Evolutionary conservation across 2,113 vertebrate species (phyloP), one percentile per base, ranked within the genome.

Genomic region (Trichechus manatus): DNA sequence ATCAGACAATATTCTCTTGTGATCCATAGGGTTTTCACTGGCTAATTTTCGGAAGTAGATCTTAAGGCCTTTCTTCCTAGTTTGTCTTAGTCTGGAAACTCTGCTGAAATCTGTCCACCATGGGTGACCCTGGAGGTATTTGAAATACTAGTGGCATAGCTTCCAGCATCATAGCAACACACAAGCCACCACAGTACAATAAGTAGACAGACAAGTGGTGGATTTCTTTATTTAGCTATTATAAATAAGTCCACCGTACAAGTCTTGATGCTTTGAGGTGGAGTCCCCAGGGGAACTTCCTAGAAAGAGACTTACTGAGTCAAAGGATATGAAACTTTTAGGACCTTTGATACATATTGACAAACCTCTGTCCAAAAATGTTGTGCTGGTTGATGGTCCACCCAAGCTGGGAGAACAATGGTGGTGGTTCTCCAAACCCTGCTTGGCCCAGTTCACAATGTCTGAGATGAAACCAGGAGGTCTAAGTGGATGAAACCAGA

Each of bases 291-390:
- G 64, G 29, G 39, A 61, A 39, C 61, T 68, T 95, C 81, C 93
- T 64, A 39, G 77, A 95, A 93, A 81, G 87, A 77, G 44, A 80
- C 70, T 92, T 23, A 1, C 61, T 88, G 92, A 94, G 87, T 78
- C 96, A 78, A 81, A 92, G 94, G 77, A 36, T 27, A 47, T 2
- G 31, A n/a, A 39, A 42, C 9, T 44, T 63, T 80, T 59, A 80
- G 85, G 29, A 36, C 39, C 80, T 89, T 9, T 29, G 39, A 61
- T 17, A 1, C n/a, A 25, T 22, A 15, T 6, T 14, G 36, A 87
- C 33, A 75, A 15, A 13, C 27, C 3, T 39, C 47, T 86, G 72
- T 53, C 82, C 56, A 10, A 53, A 78, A 75, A 84, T 44, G 22
- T 15, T 3, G 47, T 39, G 6, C 2, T 6, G 4, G 44, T 7